These are phyloP conservation scores for Monoplex corrugatus DNA, from an alignment of 2,888 invertebrate species.

Conservation along the genomic window DNA sequence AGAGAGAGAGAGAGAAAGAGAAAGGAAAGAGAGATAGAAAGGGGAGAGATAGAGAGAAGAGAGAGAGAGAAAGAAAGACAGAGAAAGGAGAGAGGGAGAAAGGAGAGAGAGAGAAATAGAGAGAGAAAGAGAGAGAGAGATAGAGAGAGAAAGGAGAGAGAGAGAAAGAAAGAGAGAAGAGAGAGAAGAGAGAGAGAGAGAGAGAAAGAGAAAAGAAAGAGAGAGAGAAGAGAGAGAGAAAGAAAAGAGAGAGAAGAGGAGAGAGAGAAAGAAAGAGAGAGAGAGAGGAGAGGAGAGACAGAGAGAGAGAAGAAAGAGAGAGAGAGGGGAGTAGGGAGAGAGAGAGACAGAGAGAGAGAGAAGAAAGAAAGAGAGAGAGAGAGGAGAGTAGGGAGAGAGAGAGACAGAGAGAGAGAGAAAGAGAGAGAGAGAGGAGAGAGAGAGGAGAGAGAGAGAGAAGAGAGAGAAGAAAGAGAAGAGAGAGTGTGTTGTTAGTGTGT, in stretches of 20 bases:
- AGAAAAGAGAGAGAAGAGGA: neutral
- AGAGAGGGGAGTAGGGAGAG: too few species aligned
- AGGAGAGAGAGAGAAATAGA: too few species aligned
- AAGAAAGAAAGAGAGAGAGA: neutral
- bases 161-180: slow-evolving; percentile 33
- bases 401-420: neutral
- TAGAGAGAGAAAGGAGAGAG: slow-evolving; percentile 26
- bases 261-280: neutral
- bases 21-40: neutral
- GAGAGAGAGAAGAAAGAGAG: too few species aligned
- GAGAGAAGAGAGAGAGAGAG: slow-evolving; percentile 9
- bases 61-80: slow-evolving; percentile 42
- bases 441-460: neutral
- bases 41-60: slow-evolving; percentile 11
- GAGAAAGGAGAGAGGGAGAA: neutral
- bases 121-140: neutral
- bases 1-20: slow-evolving; percentile 5
- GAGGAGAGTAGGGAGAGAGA: neutral
- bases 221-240: neutral
- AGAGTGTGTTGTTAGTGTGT: too few species aligned
- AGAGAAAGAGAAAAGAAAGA: neutral
- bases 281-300: too few species aligned
- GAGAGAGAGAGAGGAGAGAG: slow-evolving; percentile 27
- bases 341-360: neutral
- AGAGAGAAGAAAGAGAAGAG: slow-evolving; percentile 38